Percentiles rank a stretch among this genome's conserved stretches.
phyloP scores from a whole-genome alignment of 2,797 vertebrate species.

The Nyctalus aviator region DNA sequence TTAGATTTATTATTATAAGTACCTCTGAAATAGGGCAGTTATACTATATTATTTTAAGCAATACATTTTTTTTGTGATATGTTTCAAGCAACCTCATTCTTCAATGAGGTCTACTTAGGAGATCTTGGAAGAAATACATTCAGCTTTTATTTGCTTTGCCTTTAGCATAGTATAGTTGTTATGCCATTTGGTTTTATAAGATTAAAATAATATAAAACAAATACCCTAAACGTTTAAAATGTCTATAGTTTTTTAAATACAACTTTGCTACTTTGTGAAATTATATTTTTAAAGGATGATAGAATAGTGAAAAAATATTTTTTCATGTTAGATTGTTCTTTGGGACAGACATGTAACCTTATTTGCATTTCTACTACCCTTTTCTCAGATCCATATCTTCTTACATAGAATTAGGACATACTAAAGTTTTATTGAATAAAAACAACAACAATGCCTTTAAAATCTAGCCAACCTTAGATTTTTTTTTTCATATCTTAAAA shows the following conservation, averaged over 20 bases:
- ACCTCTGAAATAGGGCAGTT: background rate
- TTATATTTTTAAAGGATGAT: background rate
- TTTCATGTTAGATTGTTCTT: background rate
- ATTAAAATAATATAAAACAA: slow-evolving; percentile 6
- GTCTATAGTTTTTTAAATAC: background rate
- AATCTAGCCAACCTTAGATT: background rate
- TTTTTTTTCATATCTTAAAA: background rate
- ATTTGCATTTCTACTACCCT: background rate
- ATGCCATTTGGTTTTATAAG: background rate
- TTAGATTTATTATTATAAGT: background rate
- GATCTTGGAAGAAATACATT: background rate
- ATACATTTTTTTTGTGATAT: background rate
- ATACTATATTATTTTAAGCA: background rate
- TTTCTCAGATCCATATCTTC: background rate
- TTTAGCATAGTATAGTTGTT: background rate
- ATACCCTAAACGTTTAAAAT: background rate
- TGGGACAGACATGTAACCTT: background rate
- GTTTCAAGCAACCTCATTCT: background rate
- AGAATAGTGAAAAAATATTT: background rate
- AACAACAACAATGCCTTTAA: background rate
- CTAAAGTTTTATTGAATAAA: slow-evolving; percentile 2
- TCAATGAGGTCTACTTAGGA: background rate
- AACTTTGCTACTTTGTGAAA: background rate
- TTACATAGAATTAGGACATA: background rate
- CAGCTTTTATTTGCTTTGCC: background rate